phyloP scores from a whole-genome alignment of 2,888 invertebrate genomes.

The Drosophila rubida region DNA sequence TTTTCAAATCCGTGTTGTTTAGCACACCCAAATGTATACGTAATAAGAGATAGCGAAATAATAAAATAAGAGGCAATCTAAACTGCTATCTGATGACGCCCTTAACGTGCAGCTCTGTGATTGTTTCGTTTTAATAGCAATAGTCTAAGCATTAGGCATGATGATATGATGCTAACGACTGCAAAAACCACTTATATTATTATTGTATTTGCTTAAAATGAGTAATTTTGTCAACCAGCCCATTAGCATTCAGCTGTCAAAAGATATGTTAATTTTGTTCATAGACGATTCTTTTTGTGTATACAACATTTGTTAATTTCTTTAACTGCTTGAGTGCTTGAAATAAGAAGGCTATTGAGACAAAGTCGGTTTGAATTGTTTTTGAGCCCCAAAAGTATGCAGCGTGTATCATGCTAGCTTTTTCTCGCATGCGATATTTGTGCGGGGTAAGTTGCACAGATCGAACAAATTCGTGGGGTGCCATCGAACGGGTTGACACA shows the following conservation, averaged over 20 bases:
- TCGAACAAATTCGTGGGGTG: not conserved
- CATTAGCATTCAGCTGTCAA: slow-evolving; percentile 43
- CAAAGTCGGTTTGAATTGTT: slow-evolving; percentile 3
- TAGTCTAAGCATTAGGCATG: not conserved
- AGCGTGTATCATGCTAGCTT: not conserved
- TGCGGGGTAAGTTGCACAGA: not conserved
- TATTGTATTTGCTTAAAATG: slow-evolving; percentile 1
- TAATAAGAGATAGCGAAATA: not conserved
- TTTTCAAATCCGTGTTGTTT: not conserved
- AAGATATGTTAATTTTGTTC: slow-evolving; percentile 16
- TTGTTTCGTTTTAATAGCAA: not conserved
- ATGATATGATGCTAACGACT: not conserved
- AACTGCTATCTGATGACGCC: not conserved
- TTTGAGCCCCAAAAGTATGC: slow-evolving; percentile 36
- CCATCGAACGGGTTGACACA: not conserved
- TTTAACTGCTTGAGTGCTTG: not conserved
- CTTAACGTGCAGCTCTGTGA: slow-evolving; percentile 6
- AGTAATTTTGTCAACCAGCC: slow-evolving; percentile 30
- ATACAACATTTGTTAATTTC: slow-evolving; percentile 8
- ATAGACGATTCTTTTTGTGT: slow-evolving; percentile 12
- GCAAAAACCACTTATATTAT: not conserved
- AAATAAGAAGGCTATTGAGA: not conserved
- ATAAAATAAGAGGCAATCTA: too few relatives aligned
- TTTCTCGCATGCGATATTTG: slow-evolving; percentile 15
- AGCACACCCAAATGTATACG: not conserved